Base-by-base conservation (phyloP, 1,140 invertebrate species). In the Manduca sexta region DNA sequence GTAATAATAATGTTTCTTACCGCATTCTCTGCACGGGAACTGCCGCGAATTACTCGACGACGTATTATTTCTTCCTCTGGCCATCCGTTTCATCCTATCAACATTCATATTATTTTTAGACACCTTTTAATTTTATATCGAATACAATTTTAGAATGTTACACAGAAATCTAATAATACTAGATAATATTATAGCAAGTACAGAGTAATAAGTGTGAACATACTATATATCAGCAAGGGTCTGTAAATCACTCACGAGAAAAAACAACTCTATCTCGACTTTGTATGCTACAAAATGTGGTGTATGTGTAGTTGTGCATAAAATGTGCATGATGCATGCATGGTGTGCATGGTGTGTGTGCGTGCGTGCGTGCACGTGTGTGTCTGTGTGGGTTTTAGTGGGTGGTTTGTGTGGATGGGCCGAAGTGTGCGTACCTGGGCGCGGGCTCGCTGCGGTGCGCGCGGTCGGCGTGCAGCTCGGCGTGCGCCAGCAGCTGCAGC, bases 1-100 rank as follows among this genome's bases (percentile, higher is more conserved):
- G 21, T 26, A 8, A 26, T 26, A 26, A 26, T 26, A 26, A 26
- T n/a, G 6, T 18, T 41, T 2, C 52, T 50, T 12, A 87, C 85
- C 93, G 68, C 93, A 95, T 60, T 93, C 92, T 43, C 90, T 88
- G 72, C 98, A 99, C 2, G 93, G 93, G 60, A 95, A 95, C 17
- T 93, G 89, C 54, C 65, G 61, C 11, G 53, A 53, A 54, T 30
- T 70, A 53, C 43, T 70, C 11, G 62, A 64, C 13, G 67, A 53
- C 1, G 67, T 52, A 14, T 67, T 74, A 51, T 70, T 74, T 49
- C 74, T 52, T 31, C 75, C 70, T 26, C 68, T 64, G 3, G 56
- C 55, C 55, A 69, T 68, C 43, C 56, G 74, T 64, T 82, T 84
- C 43, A 76, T 64, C 35, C 80, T 84, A 65, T 6, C 1, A 12